These are phyloP conservation scores for Sarcophaga subvicina DNA, from an alignment of 2,888 invertebrate genomes.

Conservation along the genomic window DNA sequence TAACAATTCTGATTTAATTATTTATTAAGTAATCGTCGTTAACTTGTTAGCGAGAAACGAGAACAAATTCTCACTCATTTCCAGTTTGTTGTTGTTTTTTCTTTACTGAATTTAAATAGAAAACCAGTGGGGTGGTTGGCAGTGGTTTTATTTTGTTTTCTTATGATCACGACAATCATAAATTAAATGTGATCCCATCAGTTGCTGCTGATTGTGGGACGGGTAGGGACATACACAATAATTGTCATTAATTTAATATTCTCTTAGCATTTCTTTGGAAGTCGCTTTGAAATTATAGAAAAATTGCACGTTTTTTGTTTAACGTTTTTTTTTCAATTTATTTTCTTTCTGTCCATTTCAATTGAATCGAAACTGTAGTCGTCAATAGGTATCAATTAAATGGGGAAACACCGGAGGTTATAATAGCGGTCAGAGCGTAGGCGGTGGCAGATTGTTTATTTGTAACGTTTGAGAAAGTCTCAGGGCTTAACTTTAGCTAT, in stretches of 20 bases:
- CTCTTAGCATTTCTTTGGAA: conserved; percentile 44
- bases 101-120: not conserved
- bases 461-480: too few relatives aligned
- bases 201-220: not conserved
- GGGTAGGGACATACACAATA: not conserved
- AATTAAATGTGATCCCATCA: conserved; percentile 35
- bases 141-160: conserved; percentile 9
- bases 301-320: conserved; percentile 48
- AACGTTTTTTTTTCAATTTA: not conserved
- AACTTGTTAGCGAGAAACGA: conserved; percentile 32
- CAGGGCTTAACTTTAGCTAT: too few relatives aligned
- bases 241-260: conserved; percentile 51
- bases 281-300: conserved; percentile 49
- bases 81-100: not conserved
- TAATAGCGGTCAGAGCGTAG: not conserved
- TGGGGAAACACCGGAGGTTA: not conserved
- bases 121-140: not conserved
- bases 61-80: conserved; percentile 28
- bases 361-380: not conserved
- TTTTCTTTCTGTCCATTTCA: not conserved
- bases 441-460: too few relatives aligned
- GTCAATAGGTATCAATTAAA: not conserved
- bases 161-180: conserved; percentile 20
- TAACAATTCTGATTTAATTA: conserved; percentile 42
- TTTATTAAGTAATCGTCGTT: conserved; percentile 35